A percentile compares a stretch with the other conserved stretches of the same genome.
Evolutionary conservation across 2,888 invertebrate genomes (phyloP).

Genomic region (Xylota sylvarum): DNA sequence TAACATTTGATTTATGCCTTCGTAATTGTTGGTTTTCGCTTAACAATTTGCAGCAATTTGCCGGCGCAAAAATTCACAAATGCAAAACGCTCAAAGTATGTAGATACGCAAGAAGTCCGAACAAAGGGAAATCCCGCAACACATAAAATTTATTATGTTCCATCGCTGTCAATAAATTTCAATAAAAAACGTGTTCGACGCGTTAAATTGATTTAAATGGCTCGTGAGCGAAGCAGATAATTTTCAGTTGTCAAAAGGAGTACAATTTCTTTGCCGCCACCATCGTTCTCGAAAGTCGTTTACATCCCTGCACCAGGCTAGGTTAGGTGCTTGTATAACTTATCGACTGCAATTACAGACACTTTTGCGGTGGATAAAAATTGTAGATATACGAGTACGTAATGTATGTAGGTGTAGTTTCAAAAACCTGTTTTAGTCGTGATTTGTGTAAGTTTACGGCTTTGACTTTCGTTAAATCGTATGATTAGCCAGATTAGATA

Average conservation of each 20-base stretch:
- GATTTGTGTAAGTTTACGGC: conserved; percentile 47
- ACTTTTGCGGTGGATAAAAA: conserved; percentile 48
- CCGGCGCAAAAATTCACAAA: conserved; percentile 75
- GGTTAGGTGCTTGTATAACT: conserved; percentile 55
- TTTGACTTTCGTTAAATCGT: conserved; percentile 41
- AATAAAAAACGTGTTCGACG: conserved; percentile 81
- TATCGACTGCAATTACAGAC: conserved; percentile 66
- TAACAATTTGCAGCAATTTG: conserved; percentile 82
- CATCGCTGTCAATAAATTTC: conserved; percentile 75
- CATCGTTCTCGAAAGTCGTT: conserved; percentile 22
- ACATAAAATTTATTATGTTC: conserved; percentile 62
- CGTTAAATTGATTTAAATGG: conserved; percentile 85
- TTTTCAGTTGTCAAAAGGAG: conserved; percentile 84
- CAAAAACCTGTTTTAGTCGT: conserved; percentile 40
- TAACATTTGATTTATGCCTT: conserved; percentile 84
- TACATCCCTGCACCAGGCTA: conserved; percentile 8
- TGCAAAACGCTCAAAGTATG: conserved; percentile 43
- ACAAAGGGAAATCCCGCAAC: conserved; percentile 41
- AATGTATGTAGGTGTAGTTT: background rate
- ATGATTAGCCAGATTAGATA: conserved; percentile 58
- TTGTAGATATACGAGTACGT: conserved; percentile 58
- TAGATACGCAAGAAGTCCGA: conserved; percentile 20
- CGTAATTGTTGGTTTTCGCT: conserved; percentile 84
- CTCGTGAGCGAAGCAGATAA: conserved; percentile 85
- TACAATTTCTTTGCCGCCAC: conserved; percentile 81